phyloP scores from a whole-genome alignment of 1,140 invertebrate genomes.

The Danaus melanippus region DNA sequence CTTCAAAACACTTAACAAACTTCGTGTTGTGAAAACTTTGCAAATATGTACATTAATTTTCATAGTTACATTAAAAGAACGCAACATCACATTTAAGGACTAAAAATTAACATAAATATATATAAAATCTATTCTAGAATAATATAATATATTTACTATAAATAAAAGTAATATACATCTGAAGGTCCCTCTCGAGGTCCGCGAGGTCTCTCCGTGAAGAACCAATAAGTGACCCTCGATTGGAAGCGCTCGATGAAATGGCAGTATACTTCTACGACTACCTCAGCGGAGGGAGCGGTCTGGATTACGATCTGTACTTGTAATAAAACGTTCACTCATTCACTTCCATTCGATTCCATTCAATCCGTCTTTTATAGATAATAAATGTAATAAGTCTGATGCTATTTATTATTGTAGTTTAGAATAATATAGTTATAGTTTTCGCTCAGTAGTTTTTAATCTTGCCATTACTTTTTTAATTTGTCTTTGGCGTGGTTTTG shows the following conservation, averaged over 20 bases:
- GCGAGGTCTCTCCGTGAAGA: conserved; percentile 41
- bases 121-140: no score
- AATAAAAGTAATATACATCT: conserved; percentile 1
- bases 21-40: no score
- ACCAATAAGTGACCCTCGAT: conserved; percentile 43
- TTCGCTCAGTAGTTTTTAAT: no score
- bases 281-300: conserved; percentile 68
- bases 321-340: conserved; percentile 26
- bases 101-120: no score
- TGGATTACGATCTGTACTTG: conserved; percentile 71
- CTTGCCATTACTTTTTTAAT: no score
- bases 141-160: no score
- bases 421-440: no score
- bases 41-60: no score
- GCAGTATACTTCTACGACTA: conserved; percentile 73
- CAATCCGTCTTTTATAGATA: not conserved
- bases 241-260: conserved; percentile 70
- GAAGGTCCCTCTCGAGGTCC: conserved; percentile 50
- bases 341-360: conserved; percentile 1
- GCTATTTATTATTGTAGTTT: no score
- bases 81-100: no score
- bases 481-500: not conserved
- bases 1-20: no score
- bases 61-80: no score
- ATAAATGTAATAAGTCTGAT: not conserved